Evolutionary conservation across 2,888 invertebrate species (phyloP).

Genomic region (Eurytoma adleriae): DNA sequence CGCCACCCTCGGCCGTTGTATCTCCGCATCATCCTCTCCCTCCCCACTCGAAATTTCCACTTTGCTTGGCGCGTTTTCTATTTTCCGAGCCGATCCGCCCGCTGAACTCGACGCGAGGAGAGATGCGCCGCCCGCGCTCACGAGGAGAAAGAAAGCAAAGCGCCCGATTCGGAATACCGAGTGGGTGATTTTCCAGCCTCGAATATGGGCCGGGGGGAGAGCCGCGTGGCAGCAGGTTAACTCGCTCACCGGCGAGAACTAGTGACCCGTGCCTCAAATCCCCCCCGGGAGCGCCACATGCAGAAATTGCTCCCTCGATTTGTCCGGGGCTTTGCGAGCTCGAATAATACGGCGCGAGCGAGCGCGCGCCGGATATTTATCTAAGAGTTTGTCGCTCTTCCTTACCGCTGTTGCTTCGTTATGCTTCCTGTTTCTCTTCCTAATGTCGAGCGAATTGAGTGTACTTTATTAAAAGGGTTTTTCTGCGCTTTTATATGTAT

Average conservation of each 20-base stretch:
- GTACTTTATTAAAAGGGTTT: too few species aligned
- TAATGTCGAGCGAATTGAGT: background rate
- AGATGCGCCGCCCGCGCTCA: background rate
- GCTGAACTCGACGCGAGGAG: background rate
- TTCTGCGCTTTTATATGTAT: too few species aligned
- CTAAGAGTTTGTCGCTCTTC: background rate
- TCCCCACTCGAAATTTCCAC: constrained; percentile 15
- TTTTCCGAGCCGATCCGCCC: constrained; percentile 7
- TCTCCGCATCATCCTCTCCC: background rate
- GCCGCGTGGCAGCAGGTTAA: background rate
- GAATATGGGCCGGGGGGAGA: background rate
- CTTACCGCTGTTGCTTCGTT: background rate
- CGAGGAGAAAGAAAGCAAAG: constrained; percentile 32
- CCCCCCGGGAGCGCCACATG: constrained; percentile 1
- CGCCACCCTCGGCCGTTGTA: too few species aligned
- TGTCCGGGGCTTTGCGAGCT: constrained; percentile 9
- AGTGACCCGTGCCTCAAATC: constrained; percentile 16
- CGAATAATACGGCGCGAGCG: background rate
- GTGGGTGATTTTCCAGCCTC: constrained; percentile 28
- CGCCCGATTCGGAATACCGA: constrained; percentile 34
- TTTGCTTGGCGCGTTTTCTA: constrained; percentile 37
- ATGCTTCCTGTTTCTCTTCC: background rate
- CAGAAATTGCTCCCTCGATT: constrained; percentile 17
- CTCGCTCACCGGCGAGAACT: background rate
- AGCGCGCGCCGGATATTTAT: background rate